Evolutionary conservation across 2,888 invertebrate genomes (phyloP).

Genomic region (Idaea straminata): DNA sequence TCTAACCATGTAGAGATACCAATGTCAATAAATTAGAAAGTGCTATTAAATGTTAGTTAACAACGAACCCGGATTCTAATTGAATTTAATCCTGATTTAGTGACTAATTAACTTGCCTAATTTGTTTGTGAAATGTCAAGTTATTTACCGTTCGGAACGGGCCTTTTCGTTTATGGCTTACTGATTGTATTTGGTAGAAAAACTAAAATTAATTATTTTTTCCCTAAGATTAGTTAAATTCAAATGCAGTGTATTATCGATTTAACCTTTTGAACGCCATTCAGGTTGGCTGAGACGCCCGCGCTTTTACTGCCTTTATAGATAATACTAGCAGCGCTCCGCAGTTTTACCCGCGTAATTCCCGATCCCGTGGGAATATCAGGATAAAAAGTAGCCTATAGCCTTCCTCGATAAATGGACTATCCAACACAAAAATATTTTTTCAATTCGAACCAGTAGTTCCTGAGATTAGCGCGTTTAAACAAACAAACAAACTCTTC

Average conservation of each 20-base stretch:
- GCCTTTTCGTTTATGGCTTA: background rate
- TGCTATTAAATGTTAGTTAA: background rate
- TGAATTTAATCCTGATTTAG: background rate
- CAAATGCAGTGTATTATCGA: background rate
- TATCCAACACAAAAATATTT: too few species aligned
- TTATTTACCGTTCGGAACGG: background rate
- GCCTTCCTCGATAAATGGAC: too few species aligned
- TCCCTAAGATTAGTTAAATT: background rate
- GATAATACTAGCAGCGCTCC: too few species aligned
- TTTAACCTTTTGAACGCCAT: background rate
- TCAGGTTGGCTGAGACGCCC: too few species aligned
- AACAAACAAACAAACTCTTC: too few species aligned
- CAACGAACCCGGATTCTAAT: background rate
- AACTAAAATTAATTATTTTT: background rate
- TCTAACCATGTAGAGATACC: background rate
- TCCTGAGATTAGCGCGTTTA: too few species aligned
- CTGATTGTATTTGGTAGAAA: background rate
- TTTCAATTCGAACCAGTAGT: too few species aligned
- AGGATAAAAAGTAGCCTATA: too few species aligned
- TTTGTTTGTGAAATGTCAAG: background rate
- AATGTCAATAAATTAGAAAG: background rate
- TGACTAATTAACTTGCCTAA: background rate
- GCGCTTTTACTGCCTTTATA: too few species aligned
- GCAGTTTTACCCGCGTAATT: too few species aligned
- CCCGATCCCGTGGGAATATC: too few species aligned